phyloP scores from a whole-genome alignment of 2,888 invertebrate species.

The Helicoverpa assulta region DNA sequence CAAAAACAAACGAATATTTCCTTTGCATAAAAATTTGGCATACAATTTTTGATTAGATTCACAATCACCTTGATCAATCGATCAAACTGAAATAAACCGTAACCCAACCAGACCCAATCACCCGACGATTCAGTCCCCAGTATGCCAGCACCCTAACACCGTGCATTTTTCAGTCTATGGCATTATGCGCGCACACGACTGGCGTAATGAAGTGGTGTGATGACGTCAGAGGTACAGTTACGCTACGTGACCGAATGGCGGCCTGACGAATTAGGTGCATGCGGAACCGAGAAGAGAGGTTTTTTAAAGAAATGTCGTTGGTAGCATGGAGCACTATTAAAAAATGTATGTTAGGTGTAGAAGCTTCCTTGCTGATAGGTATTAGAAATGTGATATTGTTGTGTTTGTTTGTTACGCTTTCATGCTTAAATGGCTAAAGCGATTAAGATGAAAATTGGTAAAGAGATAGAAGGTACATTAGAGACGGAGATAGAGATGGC shows the following conservation, averaged over 20 bases:
- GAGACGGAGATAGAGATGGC: background rate
- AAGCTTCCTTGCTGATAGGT: background rate
- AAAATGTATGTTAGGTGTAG: background rate
- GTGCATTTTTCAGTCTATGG: slow-evolving; percentile 61
- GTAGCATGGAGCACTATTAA: background rate
- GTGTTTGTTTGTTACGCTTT: background rate
- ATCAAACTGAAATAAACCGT: too few relatives aligned
- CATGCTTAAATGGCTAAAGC: background rate
- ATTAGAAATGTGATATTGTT: background rate
- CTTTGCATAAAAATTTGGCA: too few relatives aligned
- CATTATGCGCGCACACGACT: slow-evolving; percentile 64
- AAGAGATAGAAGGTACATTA: background rate
- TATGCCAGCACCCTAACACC: background rate
- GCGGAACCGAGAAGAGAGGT: slow-evolving; percentile 11
- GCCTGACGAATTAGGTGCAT: slow-evolving; percentile 51
- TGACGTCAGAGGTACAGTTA: slow-evolving; percentile 55
- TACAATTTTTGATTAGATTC: too few relatives aligned
- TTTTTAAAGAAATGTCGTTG: slow-evolving; percentile 9
- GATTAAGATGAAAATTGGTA: background rate
- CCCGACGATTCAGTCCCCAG: too few relatives aligned
- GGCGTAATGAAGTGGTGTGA: slow-evolving; percentile 62
- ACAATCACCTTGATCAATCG: too few relatives aligned
- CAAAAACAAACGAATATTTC: too few relatives aligned
- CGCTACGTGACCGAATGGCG: slow-evolving; percentile 61
- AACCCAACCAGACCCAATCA: too few relatives aligned